Conservation (phyloP, 2,797 vertebrate genomes). For the Darevskia nairensis region DNA sequence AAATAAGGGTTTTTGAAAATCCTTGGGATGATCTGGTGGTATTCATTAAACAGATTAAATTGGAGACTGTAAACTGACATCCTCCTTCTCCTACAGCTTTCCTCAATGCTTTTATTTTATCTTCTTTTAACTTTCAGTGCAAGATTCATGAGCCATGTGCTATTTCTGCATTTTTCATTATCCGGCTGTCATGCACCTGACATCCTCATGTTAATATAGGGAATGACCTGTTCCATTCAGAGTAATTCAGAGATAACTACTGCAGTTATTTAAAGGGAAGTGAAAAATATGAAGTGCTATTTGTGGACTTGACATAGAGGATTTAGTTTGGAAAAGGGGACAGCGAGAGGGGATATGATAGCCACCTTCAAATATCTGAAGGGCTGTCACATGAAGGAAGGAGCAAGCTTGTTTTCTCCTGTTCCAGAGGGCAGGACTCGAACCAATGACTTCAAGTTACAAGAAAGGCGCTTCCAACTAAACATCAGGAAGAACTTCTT, state of each 20-base stretch:
- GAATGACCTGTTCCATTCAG: constrained; percentile 49
- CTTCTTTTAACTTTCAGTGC: constrained; percentile 34
- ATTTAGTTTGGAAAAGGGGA: not conserved
- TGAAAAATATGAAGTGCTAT: constrained; percentile 46
- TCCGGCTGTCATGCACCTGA: constrained; percentile 53
- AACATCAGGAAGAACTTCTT: no score
- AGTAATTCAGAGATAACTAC: constrained; percentile 48
- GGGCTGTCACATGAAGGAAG: no score
- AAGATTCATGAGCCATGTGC: constrained; percentile 49
- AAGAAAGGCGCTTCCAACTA: no score
- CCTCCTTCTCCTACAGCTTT: not conserved
- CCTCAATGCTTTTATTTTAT: not conserved
- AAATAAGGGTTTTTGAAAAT: constrained; percentile 13
- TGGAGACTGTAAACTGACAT: constrained; percentile 3
- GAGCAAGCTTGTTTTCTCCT: no score
- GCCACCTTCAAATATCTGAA: no score
- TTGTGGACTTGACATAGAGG: constrained; percentile 19
- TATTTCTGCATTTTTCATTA: constrained; percentile 68
- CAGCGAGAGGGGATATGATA: no score
- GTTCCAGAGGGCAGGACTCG: no score
- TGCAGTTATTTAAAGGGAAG: constrained; percentile 44
- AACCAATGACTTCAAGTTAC: no score
- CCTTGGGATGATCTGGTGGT: not conserved
- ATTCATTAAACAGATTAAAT: constrained; percentile 45
- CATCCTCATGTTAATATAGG: constrained; percentile 52